Evolutionary conservation across 2,113 vertebrate genomes (phyloP).

Genomic region (Galbula dea): DNA sequence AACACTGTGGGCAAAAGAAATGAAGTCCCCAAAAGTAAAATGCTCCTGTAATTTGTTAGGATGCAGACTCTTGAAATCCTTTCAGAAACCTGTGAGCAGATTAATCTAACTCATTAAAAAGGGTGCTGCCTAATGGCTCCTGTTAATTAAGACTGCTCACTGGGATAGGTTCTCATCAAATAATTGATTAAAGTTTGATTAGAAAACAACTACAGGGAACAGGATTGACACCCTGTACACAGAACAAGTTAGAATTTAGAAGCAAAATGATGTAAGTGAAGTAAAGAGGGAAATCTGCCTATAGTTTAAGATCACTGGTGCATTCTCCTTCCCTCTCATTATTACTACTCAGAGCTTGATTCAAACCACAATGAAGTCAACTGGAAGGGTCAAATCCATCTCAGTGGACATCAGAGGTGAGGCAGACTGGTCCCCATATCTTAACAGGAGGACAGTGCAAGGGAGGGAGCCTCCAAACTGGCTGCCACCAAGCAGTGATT

Average conservation of each 20-base stretch:
- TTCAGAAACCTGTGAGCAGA: slow-evolving; percentile 20
- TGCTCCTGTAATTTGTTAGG: slow-evolving; percentile 19
- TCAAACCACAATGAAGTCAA: not conserved
- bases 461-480: not conserved
- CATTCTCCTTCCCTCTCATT: not conserved
- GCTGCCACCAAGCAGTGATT: not conserved
- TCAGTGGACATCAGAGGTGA: not conserved
- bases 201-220: slow-evolving; percentile 24
- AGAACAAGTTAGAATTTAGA: not conserved
- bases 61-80: slow-evolving; percentile 25
- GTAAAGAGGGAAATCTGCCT: not conserved
- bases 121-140: not conserved
- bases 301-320: not conserved
- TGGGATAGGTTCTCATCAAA: slow-evolving; percentile 29
- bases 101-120: slow-evolving; percentile 24
- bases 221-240: not conserved
- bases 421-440: not conserved
- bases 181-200: slow-evolving; percentile 18
- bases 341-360: not conserved
- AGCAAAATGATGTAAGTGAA: not conserved
- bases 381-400: not conserved
- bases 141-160: slow-evolving; percentile 46
- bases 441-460: rapidly evolving
- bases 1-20: slow-evolving; percentile 33
- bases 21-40: not conserved